Base-by-base conservation (phyloP, 2,888 invertebrate species). In the Leptopterna dolabrata region DNA sequence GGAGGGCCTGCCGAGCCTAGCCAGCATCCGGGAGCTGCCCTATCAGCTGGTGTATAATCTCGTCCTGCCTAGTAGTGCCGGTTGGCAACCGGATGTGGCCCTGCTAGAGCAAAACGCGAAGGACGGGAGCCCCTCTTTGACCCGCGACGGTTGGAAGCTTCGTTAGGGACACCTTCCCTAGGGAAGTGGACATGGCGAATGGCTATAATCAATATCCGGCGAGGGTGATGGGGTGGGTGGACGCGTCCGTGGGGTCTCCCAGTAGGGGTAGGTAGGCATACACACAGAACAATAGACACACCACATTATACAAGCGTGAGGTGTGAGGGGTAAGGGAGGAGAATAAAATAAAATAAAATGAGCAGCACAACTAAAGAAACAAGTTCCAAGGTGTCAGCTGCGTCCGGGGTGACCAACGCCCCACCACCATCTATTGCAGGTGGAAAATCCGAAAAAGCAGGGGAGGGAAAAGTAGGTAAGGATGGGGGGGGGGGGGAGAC, bases 31-130 rank as follows among this genome's bases (percentile, higher is more conserved):
- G n/a, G n/a, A n/a, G n/a, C n/a, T n/a, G n/a, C n/a, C n/a, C n/a
- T n/a, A n/a, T n/a, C n/a, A n/a, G n/a, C n/a, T n/a, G n/a, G 71
- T 29, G 47, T 47, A 71, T 71, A 11, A 71, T 71, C 71, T 71
- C 71, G 71, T 71, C 71, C 19, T 29, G 71, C 71, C 71, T 71
- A 71, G 71, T 19, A 71, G 71, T 71, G 71, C 71, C 71, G 30
- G 27, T n/a, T 19, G 63, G 63, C 24, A 9, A 63, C 19, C 24
- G 63, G 63, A 63, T 6, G 63, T n/a, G 63, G 24, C 63, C 63
- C 63, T 63, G 63, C 71, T 19, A n/a, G n/a, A n/a, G n/a, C n/a
- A n/a, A n/a, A n/a, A n/a, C n/a, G 71, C 11, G 71, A 3, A 11
- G 71, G 71, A 2, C 19, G 71, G 71, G 19, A 30, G 71, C 27